phyloP scores from a whole-genome alignment of 2,797 vertebrate genomes.

The Phataginus tetradactyla region DNA sequence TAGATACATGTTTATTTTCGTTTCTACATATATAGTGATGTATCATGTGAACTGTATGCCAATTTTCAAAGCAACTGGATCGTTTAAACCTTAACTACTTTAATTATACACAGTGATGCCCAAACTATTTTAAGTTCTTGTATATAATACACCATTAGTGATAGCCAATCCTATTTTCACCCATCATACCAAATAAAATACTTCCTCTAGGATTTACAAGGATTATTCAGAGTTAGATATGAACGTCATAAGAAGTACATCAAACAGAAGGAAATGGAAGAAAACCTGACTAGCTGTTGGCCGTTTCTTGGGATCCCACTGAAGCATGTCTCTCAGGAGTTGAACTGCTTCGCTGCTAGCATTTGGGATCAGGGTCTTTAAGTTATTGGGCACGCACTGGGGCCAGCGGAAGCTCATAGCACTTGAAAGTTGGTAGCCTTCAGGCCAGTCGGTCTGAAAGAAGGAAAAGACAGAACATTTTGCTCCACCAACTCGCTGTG shows the following conservation, averaged over 20 bases:
- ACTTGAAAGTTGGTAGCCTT: constrained; percentile 90
- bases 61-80: not conserved
- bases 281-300: constrained; percentile 90
- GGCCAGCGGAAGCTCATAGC: constrained; percentile 91
- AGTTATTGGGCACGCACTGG: constrained; percentile 89
- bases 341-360: constrained; percentile 89
- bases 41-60: not conserved
- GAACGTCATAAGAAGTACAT: not conserved
- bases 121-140: constrained; percentile 23
- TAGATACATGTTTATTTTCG: not conserved
- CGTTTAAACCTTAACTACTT: constrained; percentile 20
- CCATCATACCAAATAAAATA: not conserved
- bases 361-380: constrained; percentile 90
- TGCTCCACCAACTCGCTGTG: not conserved
- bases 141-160: not conserved
- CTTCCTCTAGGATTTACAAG: not conserved
- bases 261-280: constrained; percentile 30
- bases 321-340: constrained; percentile 90
- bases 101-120: not conserved
- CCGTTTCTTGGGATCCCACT: constrained; percentile 91
- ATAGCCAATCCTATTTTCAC: not conserved
- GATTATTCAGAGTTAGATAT: not conserved
- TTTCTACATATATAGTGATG: not conserved
- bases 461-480: not conserved
- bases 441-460: constrained; percentile 89